Evolutionary conservation across 2,113 vertebrate species (phyloP).

Genomic region (Saccopteryx leptura): DNA sequence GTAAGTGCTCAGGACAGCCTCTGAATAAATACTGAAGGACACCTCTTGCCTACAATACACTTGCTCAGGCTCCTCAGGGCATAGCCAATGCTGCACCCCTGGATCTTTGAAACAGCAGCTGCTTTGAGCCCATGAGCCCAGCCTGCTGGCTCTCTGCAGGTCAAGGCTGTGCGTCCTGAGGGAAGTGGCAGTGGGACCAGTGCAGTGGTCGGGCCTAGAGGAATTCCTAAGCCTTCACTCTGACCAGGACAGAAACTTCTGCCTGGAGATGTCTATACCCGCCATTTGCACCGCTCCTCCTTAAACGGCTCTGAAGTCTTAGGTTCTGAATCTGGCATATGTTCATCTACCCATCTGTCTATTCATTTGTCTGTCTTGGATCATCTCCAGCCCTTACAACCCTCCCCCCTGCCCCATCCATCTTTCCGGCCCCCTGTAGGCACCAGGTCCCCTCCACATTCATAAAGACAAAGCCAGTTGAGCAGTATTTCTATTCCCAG

Average conservation of each 20-base stretch:
- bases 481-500: neutral
- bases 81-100: neutral
- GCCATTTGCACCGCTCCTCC: neutral
- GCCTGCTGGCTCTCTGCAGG: neutral
- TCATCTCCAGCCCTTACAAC: neutral
- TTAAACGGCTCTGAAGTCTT: neutral
- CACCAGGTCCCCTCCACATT: conserved; percentile 1
- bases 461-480: neutral
- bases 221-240: neutral
- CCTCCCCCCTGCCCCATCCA: neutral
- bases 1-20: neutral
- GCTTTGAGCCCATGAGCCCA: neutral
- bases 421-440: neutral
- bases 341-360: neutral
- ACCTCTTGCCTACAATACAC: neutral
- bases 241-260: neutral
- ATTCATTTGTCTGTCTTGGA: neutral
- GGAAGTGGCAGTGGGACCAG: neutral
- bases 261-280: neutral
- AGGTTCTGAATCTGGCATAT: neutral
- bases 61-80: neutral
- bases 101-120: neutral
- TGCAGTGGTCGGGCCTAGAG: neutral
- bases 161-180: no score
- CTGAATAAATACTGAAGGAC: neutral